Percentiles rank a stretch among this genome's conserved stretches.
These are phyloP conservation scores for Lampris megalopsis DNA, from an alignment of 2,113 vertebrate species.

Conservation along the genomic window DNA sequence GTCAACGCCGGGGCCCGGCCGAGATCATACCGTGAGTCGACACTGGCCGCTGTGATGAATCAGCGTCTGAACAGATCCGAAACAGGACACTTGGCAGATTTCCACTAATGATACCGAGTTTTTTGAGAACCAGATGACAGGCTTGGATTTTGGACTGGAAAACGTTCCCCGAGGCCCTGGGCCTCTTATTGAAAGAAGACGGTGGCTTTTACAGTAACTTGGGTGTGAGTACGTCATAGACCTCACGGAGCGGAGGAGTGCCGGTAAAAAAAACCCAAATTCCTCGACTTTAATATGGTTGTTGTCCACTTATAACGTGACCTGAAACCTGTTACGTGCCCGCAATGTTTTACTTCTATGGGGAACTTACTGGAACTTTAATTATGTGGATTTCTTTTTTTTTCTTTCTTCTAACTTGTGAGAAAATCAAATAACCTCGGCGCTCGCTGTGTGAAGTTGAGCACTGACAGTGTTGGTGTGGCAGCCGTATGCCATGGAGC, in stretches of 20 bases:
- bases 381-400: neutral
- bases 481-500: neutral
- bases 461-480: neutral
- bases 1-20: neutral
- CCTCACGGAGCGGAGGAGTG: conserved; percentile 19
- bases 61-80: conserved; percentile 18
- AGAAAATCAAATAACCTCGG: neutral
- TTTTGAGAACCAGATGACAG: neutral
- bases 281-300: too few relatives aligned
- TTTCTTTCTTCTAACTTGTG: neutral
- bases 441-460: neutral
- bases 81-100: conserved; percentile 4
- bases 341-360: neutral
- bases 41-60: conserved; percentile 23
- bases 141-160: neutral
- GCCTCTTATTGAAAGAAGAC: too few relatives aligned
- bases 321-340: neutral
- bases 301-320: neutral
- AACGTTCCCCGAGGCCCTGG: neutral
- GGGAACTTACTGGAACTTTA: conserved; percentile 14
- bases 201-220: conserved; percentile 37
- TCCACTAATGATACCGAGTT: neutral
- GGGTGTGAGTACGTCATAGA: neutral
- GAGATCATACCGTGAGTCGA: neutral
- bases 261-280: conserved; percentile 4